phyloP scores from a whole-genome alignment of 2,797 vertebrate species.

The Acipenser transmontanus region DNA sequence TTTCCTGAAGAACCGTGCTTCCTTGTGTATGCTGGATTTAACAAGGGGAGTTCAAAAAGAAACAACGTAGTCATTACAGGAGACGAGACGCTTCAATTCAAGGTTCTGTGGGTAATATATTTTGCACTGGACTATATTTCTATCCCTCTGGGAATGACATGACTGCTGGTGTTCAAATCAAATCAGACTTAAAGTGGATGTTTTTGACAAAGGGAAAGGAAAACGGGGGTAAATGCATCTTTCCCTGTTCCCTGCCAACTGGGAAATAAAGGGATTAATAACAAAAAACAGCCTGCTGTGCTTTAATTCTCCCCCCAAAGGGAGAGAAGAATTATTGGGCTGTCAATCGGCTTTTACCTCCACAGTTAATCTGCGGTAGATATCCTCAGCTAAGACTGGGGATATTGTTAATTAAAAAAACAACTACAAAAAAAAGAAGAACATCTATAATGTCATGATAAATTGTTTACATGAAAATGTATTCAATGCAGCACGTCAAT shows the following conservation, averaged over 20 bases:
- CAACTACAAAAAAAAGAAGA: too few relatives aligned
- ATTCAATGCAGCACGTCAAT: too few relatives aligned
- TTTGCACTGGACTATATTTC: not conserved
- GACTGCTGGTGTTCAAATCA: not conserved
- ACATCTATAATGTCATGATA: too few relatives aligned
- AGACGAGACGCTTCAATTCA: not conserved
- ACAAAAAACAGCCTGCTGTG: not conserved
- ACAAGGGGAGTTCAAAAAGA: not conserved
- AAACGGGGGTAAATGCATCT: not conserved
- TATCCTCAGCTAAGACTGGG: too few relatives aligned
- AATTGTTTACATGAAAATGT: too few relatives aligned
- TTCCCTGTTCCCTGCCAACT: not conserved
- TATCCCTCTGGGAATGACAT: not conserved
- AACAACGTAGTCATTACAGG: not conserved
- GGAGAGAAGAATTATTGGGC: not conserved
- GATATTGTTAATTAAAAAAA: too few relatives aligned
- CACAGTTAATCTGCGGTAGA: not conserved
- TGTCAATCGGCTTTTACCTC: not conserved
- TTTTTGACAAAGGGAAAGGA: not conserved
- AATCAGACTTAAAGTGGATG: not conserved
- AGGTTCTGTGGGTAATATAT: not conserved
- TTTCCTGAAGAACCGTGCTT: too few relatives aligned
- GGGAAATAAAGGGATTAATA: conserved; percentile 5
- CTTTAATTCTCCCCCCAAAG: not conserved
- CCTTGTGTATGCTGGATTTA: not conserved